Evolutionary conservation across 2,113 vertebrate genomes (phyloP).

Genomic region (Heloderma charlesbogerti): DNA sequence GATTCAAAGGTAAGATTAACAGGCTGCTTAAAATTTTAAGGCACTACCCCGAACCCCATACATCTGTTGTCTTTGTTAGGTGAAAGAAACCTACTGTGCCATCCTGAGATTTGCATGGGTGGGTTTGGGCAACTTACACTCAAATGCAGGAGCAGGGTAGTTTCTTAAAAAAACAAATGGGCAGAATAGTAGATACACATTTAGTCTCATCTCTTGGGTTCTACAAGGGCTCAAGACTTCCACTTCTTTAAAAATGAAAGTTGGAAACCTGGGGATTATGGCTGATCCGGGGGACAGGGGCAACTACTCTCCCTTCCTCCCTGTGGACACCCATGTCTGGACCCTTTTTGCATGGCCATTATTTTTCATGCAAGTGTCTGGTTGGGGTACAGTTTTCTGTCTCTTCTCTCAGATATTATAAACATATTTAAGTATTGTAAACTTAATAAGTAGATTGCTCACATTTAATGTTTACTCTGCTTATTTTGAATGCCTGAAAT

Average conservation of each 20-base stretch:
- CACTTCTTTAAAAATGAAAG: no score
- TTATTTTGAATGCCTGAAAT: constrained; percentile 4
- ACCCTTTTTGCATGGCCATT: neutral
- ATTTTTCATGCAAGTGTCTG: neutral
- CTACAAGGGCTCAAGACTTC: no score
- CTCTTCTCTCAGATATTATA: neutral
- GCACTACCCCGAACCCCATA: neutral
- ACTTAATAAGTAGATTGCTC: neutral
- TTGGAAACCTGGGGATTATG: no score
- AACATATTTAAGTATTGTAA: neutral
- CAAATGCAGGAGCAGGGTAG: no score
- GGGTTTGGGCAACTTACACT: neutral
- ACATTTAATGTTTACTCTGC: neutral
- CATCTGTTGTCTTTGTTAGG: neutral
- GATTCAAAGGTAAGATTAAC: constrained; percentile 90
- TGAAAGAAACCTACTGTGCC: neutral
- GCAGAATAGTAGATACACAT: no score
- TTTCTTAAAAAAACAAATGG: no score
- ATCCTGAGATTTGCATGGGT: neutral
- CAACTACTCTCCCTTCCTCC: no score
- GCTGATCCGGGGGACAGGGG: no score
- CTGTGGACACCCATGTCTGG: neutral
- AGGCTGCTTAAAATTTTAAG: accelerated
- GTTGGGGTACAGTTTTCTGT: neutral
- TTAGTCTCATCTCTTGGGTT: no score